phyloP scores from a whole-genome alignment of 2,113 vertebrate species.

The Hyaena hyaena region DNA sequence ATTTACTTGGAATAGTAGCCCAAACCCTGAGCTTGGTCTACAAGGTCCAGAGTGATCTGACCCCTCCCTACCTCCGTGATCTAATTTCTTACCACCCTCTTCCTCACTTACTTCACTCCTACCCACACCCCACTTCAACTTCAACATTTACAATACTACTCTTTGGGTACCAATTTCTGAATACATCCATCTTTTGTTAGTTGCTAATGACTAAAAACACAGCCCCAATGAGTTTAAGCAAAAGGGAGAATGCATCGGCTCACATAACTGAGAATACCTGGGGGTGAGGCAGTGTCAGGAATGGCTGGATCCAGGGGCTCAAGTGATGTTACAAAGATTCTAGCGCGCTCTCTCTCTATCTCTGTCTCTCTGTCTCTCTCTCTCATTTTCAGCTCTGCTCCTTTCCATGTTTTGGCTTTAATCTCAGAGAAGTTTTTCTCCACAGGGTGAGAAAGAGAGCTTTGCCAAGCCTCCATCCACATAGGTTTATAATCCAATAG shows the following conservation, averaged over 20 bases:
- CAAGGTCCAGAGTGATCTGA: neutral
- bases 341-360: neutral
- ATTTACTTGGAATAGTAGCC: neutral
- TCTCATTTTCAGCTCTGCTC: neutral
- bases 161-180: neutral
- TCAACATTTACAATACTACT: neutral
- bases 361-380: too few relatives aligned
- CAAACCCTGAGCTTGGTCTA: neutral
- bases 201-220: neutral
- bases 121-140: neutral
- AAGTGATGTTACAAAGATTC: neutral
- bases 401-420: neutral
- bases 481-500: neutral
- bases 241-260: neutral
- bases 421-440: neutral
- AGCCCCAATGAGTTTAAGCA: neutral
- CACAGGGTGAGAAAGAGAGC: neutral
- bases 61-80: neutral
- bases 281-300: neutral
- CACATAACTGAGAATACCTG: neutral
- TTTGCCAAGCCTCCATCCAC: neutral
- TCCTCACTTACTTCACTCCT: neutral
- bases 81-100: neutral
- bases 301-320: conserved; percentile 24
- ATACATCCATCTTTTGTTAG: neutral